Evolutionary conservation across 2,888 invertebrate genomes (phyloP).

Genomic region (Diachrysia chrysitis): DNA sequence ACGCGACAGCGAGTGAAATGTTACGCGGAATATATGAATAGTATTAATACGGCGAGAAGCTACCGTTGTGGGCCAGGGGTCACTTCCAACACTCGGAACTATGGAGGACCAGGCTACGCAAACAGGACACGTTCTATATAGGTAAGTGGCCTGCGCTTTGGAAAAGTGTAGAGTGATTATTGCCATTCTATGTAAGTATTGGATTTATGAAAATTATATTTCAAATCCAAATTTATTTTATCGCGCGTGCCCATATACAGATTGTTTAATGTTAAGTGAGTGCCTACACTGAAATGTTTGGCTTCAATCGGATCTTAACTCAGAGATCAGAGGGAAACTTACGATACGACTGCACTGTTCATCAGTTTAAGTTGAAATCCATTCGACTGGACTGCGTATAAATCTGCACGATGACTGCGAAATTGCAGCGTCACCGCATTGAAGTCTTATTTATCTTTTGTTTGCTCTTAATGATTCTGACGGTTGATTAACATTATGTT

Average conservation of each 20-base stretch:
- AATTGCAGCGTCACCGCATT: neutral
- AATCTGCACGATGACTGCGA: no score
- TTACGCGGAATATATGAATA: slow-evolving; percentile 11
- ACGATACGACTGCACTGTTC: neutral
- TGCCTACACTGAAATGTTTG: neutral
- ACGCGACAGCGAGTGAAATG: slow-evolving; percentile 10
- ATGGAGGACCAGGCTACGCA: no score
- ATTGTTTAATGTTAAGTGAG: neutral
- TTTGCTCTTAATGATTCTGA: neutral
- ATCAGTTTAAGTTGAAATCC: neutral
- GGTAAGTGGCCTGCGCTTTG: no score
- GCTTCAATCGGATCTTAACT: neutral
- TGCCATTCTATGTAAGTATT: no score
- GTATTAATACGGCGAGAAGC: no score
- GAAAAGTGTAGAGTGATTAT: neutral
- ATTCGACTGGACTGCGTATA: neutral
- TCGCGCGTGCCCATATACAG: neutral
- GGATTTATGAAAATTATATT: neutral
- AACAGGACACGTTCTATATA: no score
- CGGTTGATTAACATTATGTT: neutral
- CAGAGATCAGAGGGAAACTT: neutral
- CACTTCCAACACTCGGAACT: no score
- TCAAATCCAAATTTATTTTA: neutral
- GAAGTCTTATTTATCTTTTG: neutral
- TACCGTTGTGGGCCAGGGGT: no score